Conservation (phyloP, 2,888 invertebrate species). For the Brachylomia viminalis region DNA sequence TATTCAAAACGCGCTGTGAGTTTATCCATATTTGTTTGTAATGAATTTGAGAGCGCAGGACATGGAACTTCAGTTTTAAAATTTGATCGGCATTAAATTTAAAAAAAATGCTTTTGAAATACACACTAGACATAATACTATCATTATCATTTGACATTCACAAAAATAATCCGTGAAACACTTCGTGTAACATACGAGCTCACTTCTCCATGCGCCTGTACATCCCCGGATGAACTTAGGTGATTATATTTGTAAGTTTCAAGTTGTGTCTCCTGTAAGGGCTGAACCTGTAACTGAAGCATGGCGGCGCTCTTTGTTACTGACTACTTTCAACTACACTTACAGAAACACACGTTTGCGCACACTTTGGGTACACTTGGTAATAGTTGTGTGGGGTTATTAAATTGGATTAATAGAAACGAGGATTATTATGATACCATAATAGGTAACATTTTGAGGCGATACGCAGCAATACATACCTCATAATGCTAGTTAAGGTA, state of each 20-base stretch:
- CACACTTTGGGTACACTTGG: not conserved
- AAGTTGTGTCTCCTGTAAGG: conserved; percentile 45
- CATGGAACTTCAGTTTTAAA: not conserved
- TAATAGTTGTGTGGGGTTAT: conserved; percentile 24
- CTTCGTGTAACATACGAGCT: not conserved
- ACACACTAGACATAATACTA: not conserved
- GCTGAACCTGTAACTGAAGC: conserved; percentile 20
- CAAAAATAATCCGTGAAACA: not conserved
- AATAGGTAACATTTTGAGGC: not conserved
- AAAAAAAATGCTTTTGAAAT: not conserved
- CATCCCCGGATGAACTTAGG: conserved; percentile 36
- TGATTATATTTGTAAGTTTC: conserved; percentile 55
- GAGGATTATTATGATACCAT: not conserved
- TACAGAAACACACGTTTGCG: conserved; percentile 7
- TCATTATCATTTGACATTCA: not conserved
- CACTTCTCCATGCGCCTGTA: conserved; percentile 1
- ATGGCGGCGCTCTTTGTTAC: not conserved
- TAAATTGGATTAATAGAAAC: conserved; percentile 9
- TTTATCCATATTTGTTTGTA: not conserved
- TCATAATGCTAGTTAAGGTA: not conserved
- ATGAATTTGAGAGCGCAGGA: not conserved
- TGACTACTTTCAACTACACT: conserved; percentile 31
- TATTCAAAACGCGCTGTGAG: not conserved
- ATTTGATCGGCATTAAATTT: not conserved
- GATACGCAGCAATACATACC: not conserved